A percentile compares a stretch with the other conserved stretches of the same genome.
These are phyloP conservation scores for Blera fallax DNA, from an alignment of 2,888 invertebrate species.

Conservation along the genomic window DNA sequence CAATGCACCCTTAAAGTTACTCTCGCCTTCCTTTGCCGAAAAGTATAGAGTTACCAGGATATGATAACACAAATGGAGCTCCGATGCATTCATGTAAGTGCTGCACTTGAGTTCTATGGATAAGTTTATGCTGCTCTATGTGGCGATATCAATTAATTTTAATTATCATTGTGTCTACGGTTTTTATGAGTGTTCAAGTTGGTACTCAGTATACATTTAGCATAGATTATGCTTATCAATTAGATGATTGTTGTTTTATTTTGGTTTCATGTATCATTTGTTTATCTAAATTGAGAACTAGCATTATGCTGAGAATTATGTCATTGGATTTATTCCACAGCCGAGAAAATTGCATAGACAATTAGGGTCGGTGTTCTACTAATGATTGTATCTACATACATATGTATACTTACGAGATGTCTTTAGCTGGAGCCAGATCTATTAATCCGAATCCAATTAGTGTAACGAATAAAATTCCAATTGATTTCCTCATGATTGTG, in stretches of 20 bases:
- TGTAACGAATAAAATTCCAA: conserved; percentile 76
- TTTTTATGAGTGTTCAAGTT: conserved; percentile 9
- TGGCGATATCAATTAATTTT: conserved; percentile 23
- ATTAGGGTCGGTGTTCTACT: neutral
- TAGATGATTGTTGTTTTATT: neutral
- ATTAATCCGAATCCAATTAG: conserved; percentile 77
- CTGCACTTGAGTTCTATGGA: conserved; percentile 24
- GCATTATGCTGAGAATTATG: conserved; percentile 36
- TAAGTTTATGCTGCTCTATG: neutral
- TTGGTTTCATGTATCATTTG: neutral
- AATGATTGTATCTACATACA: neutral
- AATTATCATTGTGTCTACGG: conserved; percentile 16
- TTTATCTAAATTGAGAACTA: conserved; percentile 28
- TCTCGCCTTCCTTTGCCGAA: conserved; percentile 5
- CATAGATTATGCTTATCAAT: conserved; percentile 43
- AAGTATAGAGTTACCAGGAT: conserved; percentile 13
- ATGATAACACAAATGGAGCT: neutral
- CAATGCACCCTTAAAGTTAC: conserved; percentile 43
- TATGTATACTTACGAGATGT: conserved; percentile 77
- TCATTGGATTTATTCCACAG: conserved; percentile 4
- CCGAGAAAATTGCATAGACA: conserved; percentile 1
- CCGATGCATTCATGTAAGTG: neutral
- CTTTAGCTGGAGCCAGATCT: conserved; percentile 75
- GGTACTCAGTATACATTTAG: neutral
- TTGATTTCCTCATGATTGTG: conserved; percentile 75